Evolutionary conservation across 2,888 invertebrate species (phyloP).

Genomic region (Elegia similella): DNA sequence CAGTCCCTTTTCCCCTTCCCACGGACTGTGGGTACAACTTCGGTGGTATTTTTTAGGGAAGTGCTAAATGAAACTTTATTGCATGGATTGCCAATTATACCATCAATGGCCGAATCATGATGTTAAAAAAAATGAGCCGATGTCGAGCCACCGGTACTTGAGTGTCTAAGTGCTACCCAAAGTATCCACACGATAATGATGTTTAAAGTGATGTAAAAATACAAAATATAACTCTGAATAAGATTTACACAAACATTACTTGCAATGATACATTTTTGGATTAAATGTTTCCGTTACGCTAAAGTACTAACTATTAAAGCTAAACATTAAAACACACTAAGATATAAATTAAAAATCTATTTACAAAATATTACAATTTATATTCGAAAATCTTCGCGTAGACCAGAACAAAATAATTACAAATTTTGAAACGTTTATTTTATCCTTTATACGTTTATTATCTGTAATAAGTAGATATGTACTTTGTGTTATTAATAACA

Average conservation of each 20-base stretch:
- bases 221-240: slow-evolving; percentile 41
- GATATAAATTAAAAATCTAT: slow-evolving; percentile 73
- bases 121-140: no score
- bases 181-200: slow-evolving; percentile 26
- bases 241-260: slow-evolving; percentile 51
- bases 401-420: slow-evolving; percentile 19
- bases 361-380: slow-evolving; percentile 76
- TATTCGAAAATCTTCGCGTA: slow-evolving; percentile 26
- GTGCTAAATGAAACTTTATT: no score
- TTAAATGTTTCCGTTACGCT: slow-evolving; percentile 56
- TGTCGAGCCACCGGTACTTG: no score
- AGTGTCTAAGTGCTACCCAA: neutral
- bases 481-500: slow-evolving; percentile 17
- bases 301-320: slow-evolving; percentile 77
- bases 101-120: no score
- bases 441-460: slow-evolving; percentile 14
- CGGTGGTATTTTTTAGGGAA: no score
- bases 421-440: slow-evolving; percentile 10
- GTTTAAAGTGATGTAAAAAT: slow-evolving; percentile 43
- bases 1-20: no score
- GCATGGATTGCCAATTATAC: no score
- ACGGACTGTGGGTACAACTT: no score
- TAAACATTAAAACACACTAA: slow-evolving; percentile 64
- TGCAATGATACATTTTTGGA: slow-evolving; percentile 67
- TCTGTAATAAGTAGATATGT: slow-evolving; percentile 15